Base-by-base conservation (phyloP, 2,797 vertebrate genomes). In the Philypnodon macrostomus region DNA sequence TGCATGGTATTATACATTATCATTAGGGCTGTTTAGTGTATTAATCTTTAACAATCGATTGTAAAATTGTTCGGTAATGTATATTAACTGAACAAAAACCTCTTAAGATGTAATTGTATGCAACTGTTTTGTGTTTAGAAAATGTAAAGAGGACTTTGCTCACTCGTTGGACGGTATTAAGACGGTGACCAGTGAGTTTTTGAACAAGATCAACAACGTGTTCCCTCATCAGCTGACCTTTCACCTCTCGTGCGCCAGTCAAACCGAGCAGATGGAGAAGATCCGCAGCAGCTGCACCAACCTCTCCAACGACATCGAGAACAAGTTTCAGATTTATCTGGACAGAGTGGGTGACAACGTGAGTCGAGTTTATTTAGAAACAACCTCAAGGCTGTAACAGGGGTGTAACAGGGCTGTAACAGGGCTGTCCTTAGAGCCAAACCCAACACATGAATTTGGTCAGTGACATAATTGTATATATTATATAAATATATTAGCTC, bases 311-410 rank as follows among this genome's bases (percentile, higher is more conserved):
- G 85, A 91, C 0, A 80, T 90, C 41, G 89, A 89, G 60, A 82
- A 73, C 15, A 91, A 86, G 70, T 91, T 90, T 66, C 90, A 93
- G 77, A 37, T 51, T 9, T 89, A 91, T 54, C 70, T 93, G 11
- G 45, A 85, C 72, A 74, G 30, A 1, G 83, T 93, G 40, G 90
- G 89, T 1, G 66, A 79, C 33, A 85, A 76, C 70, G 87, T 87
- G 48, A 5, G 53, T 12, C 7, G 12, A 16, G 8, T 15, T 15
- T 13, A 35, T 2, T 27, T n/a, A n/a, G n/a, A n/a, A n/a, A n/a
- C n/a, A n/a, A n/a, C n/a, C n/a, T n/a, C n/a, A n/a, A n/a, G n/a
- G n/a, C 8, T 27, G 26, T 6, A 2, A 27, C 26, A 27, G n/a
- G n/a, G n/a, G n/a, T n/a, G n/a, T n/a, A n/a, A n/a, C n/a, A n/a